Evolutionary conservation across 2,113 vertebrate genomes (phyloP), one percentile per base, ranked within the genome.

Genomic region (Bufo gargarizans): DNA sequence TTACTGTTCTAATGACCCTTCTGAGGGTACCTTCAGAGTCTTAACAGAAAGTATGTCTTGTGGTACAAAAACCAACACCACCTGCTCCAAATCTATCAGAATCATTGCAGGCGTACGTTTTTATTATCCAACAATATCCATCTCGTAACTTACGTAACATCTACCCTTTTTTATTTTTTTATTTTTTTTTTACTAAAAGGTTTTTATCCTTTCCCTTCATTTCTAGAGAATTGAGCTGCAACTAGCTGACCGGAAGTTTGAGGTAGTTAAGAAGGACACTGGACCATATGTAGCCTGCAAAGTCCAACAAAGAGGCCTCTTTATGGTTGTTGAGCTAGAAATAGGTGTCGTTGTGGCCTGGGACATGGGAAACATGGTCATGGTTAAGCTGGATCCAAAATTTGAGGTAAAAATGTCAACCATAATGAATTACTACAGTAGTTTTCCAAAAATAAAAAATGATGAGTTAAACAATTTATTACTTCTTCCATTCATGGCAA

Each of bases 41-140:
- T 91, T 95, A 87, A 93, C 93, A 33, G 95, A 96, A 90, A 96
- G 96, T 77, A 82, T 95, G 71, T 94, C 92, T 0, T 96, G 96
- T 90, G 96, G 95, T 78, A 93, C 92, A 45, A 93, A 91, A 7
- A 95, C n/a, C n/a, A n/a, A 95, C 63, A 94, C 94, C 47, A 94
- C 95, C 80, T 96, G 96, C 84, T 95, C 95, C 80, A 96, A 95
- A 89, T 82, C 91, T 77, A 94, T 96, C 89, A 95, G 94, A 89
- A 91, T 96, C 50, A 95, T 90, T 85, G 58, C 95, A 1, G 93
- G 91, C 91, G 94, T 96, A 88, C 91, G 91, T 86, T 45, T 19
- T 4, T 33, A 49, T 33, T 59, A 59, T 80, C 9, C 33, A 58
- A 81, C 43, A 81, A 79, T 58, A 56, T 58, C n/a, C 11, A 56